Evolutionary conservation across 1,140 invertebrate genomes (phyloP).

Genomic region (Nephila pilipes): DNA sequence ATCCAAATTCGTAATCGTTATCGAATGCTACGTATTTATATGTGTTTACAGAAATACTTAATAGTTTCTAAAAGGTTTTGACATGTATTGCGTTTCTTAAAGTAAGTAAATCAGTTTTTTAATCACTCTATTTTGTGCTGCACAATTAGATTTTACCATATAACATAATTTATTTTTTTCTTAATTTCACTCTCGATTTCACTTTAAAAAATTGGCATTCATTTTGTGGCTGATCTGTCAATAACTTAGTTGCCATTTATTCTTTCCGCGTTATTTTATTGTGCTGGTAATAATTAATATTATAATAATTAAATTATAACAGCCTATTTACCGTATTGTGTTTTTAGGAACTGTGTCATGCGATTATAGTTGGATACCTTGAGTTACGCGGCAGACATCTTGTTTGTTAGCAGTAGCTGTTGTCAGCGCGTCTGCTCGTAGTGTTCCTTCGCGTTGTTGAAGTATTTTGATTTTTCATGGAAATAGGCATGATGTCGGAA

Average conservation of each 20-base stretch:
- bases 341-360: slow-evolving; percentile 57
- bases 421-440: slow-evolving; percentile 40
- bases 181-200: slow-evolving; percentile 63
- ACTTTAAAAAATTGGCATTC: slow-evolving; percentile 73
- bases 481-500: slow-evolving; percentile 73
- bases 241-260: slow-evolving; percentile 22
- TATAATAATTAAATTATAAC: neutral
- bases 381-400: slow-evolving; percentile 70
- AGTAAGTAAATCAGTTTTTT: slow-evolving; percentile 54
- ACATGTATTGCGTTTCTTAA: neutral
- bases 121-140: slow-evolving; percentile 1
- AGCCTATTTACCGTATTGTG: neutral
- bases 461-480: slow-evolving; percentile 45
- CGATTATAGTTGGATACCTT: slow-evolving; percentile 25
- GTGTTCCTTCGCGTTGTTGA: neutral
- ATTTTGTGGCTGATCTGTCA: slow-evolving; percentile 31
- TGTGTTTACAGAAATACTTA: slow-evolving; percentile 69
- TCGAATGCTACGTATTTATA: slow-evolving; percentile 68
- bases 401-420: slow-evolving; percentile 51
- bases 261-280: neutral
- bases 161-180: slow-evolving; percentile 42
- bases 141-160: neutral
- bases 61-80: slow-evolving; percentile 36
- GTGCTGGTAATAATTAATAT: neutral
- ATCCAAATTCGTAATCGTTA: slow-evolving; percentile 50